Percentiles rank a stretch among this genome's conserved stretches.
Evolutionary conservation across 2,113 vertebrate species (phyloP).

Genomic region (Acinonyx jubatus): DNA sequence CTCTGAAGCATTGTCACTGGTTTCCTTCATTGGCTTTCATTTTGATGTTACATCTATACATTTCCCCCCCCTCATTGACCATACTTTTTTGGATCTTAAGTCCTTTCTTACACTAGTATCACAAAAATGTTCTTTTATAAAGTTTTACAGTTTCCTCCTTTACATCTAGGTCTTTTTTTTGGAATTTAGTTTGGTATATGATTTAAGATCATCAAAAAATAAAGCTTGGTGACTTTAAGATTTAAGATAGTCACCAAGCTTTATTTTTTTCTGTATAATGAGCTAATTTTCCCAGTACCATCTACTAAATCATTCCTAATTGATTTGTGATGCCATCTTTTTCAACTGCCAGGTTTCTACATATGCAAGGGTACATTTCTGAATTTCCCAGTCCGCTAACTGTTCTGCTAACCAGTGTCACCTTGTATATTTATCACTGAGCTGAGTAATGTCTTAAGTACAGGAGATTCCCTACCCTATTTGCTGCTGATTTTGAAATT

Average conservation of each 20-base stretch:
- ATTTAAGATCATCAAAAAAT: no score
- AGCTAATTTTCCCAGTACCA: neutral
- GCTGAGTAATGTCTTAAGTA: neutral
- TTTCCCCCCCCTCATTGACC: neutral
- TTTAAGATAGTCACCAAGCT: neutral
- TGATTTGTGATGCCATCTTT: neutral
- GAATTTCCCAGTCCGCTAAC: neutral
- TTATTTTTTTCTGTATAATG: neutral
- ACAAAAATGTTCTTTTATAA: neutral
- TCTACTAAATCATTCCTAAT: neutral
- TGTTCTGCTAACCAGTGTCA: neutral
- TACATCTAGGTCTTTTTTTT: neutral
- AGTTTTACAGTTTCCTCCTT: neutral
- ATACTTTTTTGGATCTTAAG: neutral
- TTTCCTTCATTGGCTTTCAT: neutral
- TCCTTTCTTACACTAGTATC: neutral
- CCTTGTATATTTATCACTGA: constrained; percentile 22
- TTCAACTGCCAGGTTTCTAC: neutral
- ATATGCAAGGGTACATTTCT: neutral
- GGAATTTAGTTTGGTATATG: neutral
- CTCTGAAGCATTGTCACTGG: neutral
- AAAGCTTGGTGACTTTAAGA: no score
- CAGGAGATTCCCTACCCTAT: neutral
- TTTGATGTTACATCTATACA: neutral
- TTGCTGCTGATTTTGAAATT: neutral